Percentiles rank a stretch among this genome's conserved stretches.
Conservation (phyloP, 2,113 vertebrate genomes). For the Vulpes vulpes region DNA sequence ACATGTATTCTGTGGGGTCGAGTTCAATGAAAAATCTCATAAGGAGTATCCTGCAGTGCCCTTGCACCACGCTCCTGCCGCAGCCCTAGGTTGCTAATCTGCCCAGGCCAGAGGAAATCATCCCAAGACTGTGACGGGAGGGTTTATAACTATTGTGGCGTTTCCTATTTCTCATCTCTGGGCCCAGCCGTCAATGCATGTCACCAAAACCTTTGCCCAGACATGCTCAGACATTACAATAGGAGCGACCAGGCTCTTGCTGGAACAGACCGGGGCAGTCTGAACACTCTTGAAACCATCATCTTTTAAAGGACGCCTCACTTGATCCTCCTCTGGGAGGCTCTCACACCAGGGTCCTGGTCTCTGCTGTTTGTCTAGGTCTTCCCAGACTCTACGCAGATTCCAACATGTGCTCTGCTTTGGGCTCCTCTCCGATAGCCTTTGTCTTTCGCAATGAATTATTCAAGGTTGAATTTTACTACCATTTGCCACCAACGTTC, state of each 20-base stretch:
- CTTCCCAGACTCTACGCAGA: neutral
- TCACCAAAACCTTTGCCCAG: neutral
- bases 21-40: neutral
- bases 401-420: neutral
- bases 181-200: neutral
- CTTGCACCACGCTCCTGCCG: accelerated
- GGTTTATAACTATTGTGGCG: neutral
- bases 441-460: slow-evolving; percentile 27
- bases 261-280: neutral
- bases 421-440: neutral
- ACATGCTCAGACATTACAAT: neutral
- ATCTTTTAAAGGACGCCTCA: neutral
- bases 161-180: neutral
- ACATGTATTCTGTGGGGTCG: neutral
- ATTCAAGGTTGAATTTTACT: slow-evolving; percentile 17
- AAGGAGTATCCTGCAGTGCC: neutral
- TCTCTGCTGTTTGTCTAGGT: neutral
- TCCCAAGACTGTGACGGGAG: neutral
- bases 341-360: neutral
- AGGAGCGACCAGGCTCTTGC: neutral
- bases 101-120: neutral
- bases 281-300: neutral
- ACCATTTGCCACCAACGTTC: neutral
- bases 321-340: neutral
- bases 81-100: neutral